Percentiles rank a stretch among this genome's conserved stretches.
Conservation (phyloP, 2,113 vertebrate genomes). For the Glaucomys volans region DNA sequence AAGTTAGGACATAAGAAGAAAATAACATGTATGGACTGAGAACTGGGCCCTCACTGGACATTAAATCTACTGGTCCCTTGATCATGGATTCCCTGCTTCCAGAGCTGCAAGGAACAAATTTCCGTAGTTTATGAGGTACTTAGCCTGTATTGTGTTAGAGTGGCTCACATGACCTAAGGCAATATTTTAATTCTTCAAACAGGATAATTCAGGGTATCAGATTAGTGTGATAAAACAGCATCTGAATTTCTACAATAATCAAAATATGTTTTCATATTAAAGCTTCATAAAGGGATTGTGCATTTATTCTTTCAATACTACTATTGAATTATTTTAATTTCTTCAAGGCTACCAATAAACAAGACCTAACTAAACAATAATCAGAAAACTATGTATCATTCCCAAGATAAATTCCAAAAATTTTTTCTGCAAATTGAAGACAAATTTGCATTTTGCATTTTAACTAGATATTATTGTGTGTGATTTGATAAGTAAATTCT, state of each 20-base stretch:
- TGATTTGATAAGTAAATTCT: neutral
- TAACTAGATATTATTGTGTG: neutral
- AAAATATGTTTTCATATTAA: neutral
- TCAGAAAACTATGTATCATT: neutral
- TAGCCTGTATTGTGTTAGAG: neutral
- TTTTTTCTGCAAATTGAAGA: neutral
- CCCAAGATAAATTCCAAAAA: neutral
- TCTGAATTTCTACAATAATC: neutral
- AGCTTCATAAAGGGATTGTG: neutral
- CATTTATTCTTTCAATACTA: neutral
- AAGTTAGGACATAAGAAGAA: neutral
- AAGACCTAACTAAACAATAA: neutral
- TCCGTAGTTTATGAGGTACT: neutral
- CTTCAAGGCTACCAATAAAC: neutral
- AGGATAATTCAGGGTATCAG: neutral
- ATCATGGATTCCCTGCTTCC: neutral
- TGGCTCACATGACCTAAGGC: no score
- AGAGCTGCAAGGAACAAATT: neutral
- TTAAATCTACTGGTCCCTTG: neutral
- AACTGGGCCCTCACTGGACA: fast-evolving
- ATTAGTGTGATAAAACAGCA: neutral
- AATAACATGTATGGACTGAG: neutral
- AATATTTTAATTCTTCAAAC: neutral
- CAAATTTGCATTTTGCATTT: no score
- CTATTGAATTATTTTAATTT: neutral